Base-by-base conservation (phyloP, 2,113 vertebrate genomes). In the Cyanoderma ruficeps region DNA sequence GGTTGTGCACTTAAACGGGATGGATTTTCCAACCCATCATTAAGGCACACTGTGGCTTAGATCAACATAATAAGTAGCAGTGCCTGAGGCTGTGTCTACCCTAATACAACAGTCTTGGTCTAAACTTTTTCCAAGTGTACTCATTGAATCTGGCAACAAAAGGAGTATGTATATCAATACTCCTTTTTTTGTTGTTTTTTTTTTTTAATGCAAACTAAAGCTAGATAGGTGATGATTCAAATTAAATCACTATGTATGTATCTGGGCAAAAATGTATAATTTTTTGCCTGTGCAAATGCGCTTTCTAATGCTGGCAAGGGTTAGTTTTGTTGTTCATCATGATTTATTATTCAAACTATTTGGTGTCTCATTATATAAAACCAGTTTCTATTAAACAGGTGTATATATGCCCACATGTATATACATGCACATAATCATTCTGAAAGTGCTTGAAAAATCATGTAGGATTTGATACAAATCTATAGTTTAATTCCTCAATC, bases 11-110 rank as follows among this genome's bases (percentile, higher is more conserved):
- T 95, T 93, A 78, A 80, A 91, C 0, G 5, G 87, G 79, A 88
- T 85, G 82, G 94, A 85, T 91, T 96, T 96, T 93, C 82, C 52
- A 92, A 12, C 55, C 42, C 75, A 75, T 93, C 88, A 56, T 93
- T 96, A 95, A 68, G 41, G 56, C 52, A 70, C 33, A 3, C 88
- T 90, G 35, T 80, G 92, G 83, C 79, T 97, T 86, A 93, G 68
- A 94, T 95, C 93, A 96, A 67, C 93, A 78, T 92, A 96, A 96
- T 90, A 68, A 96, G 74, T 5, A 83, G 60, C 31, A 57, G 19
- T 81, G 75, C 93, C 20, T 6, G 50, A 74, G 93, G 96, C 93
- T 90, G 31, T 78, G 80, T 80, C 87, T 95, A 30, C 30, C 35
- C 47, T 52, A 16, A 74, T 63, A 10, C 11, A 67, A 13, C 42